A percentile compares a stretch with the other conserved stretches of the same genome.
Conservation (phyloP, 2,888 invertebrate species). For the Steinernema scapterisci region DNA sequence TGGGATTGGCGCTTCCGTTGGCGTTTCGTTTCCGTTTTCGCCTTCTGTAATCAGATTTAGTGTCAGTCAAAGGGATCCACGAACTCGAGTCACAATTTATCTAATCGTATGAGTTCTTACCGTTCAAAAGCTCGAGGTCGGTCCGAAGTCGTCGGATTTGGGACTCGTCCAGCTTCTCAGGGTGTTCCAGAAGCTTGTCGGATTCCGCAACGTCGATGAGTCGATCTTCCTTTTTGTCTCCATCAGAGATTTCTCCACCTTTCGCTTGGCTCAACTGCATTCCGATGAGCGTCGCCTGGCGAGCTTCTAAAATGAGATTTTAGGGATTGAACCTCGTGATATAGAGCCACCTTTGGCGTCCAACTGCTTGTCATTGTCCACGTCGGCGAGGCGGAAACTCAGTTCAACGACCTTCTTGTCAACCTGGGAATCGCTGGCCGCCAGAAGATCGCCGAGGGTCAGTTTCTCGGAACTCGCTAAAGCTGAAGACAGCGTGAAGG, state of each 20-base stretch:
- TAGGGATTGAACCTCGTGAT: neutral
- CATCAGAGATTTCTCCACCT: constrained; percentile 5
- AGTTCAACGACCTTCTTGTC: neutral
- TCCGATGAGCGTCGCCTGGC: constrained; percentile 15
- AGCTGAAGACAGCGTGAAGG: neutral
- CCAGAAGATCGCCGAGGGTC: constrained; percentile 8
- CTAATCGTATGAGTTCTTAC: neutral
- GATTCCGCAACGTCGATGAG: constrained; percentile 17
- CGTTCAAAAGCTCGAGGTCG: neutral
- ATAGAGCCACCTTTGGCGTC: neutral
- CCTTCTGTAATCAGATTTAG: neutral
- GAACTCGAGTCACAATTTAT: neutral
- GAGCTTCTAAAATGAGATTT: neutral
- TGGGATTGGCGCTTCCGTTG: constrained; percentile 13
- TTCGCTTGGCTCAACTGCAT: constrained; percentile 22
- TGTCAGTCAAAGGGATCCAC: neutral
- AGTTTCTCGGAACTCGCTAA: neutral
- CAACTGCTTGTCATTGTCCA: constrained; percentile 18
- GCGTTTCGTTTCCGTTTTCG: constrained; percentile 19
- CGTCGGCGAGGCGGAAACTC: constrained; percentile 19
- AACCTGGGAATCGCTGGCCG: neutral
- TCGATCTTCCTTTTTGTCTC: constrained; percentile 15
- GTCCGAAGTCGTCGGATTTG: neutral
- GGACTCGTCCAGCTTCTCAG: neutral
- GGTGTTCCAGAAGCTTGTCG: constrained; percentile 6